Evolutionary conservation across 2,888 invertebrate genomes (phyloP), one percentile per base, ranked within the genome.

Genomic region (Anorthoa munda): DNA sequence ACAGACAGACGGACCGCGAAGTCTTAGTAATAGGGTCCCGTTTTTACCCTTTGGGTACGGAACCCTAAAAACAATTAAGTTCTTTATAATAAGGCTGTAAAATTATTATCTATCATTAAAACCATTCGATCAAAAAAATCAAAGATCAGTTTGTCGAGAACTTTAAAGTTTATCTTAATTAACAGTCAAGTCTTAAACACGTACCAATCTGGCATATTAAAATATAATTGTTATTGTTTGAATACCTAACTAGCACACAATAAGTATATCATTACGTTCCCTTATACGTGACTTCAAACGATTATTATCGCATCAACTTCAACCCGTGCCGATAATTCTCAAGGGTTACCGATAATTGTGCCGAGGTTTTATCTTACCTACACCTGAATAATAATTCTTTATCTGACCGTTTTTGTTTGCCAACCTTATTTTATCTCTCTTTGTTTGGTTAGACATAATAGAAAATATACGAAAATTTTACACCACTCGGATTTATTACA

Each of bases 371-470:
- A 68, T 77, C 84, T 51, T 61, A n/a, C 55, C 66, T 56, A 66
- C 75, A 79, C 81, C 72, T 76, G 66, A 56, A 70, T 69, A 72
- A 80, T 80, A 83, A 79, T 73, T 80, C 78, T 79, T 84, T 82
- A 87, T 87, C 86, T 77, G 76, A 76, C 74, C 72, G 76, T 56
- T 65, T 79, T 63, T 82, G 82, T 82, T 82, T 84, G 66, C 72
- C 66, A 39, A 64, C 86, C 59, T 65, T 70, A 73, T 78, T 77
- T 79, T 81, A 79, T 75, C 63, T 21, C 73, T 80, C 78, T 83
- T 87, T 87, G 86, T 87, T 86, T 85, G 81, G 72, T 70, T 83
- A 73, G 63, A 86, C 79, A 84, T 86, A 83, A 87, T 83, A 85
- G 81, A 85, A 87, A 86, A 70, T 81, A 67, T 79, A 82, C 77